phyloP scores from a whole-genome alignment of 2,797 vertebrate genomes.

The Graptemys geographica region DNA sequence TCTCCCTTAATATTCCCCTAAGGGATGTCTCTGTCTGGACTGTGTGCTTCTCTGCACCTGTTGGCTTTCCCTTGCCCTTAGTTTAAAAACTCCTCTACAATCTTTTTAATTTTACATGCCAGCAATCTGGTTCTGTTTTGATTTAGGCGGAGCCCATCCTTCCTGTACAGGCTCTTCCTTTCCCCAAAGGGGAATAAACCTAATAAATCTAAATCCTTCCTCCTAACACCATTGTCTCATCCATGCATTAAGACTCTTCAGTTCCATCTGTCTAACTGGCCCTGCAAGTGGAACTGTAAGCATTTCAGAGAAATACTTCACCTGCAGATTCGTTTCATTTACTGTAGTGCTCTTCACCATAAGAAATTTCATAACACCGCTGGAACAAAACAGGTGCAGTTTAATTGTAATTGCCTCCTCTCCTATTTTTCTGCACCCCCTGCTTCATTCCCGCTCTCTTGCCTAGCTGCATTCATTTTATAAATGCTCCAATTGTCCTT shows the following conservation, averaged over 20 bases:
- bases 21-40: no score
- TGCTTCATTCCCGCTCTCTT: fast-evolving
- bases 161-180: no score
- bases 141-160: no score
- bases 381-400: neutral
- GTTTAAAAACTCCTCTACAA: no score
- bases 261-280: neutral
- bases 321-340: conserved; percentile 13
- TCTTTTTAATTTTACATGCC: no score
- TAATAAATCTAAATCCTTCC: no score
- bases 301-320: neutral
- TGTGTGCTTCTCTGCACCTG: no score
- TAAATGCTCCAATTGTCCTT: neutral
- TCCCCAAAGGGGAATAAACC: no score
- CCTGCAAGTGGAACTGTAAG: neutral
- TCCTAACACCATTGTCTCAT: neutral
- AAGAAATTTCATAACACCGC: neutral
- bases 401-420: neutral
- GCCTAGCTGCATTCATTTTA: neutral
- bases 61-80: no score
- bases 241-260: neutral
- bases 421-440: neutral
- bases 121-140: no score
- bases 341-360: fast-evolving
- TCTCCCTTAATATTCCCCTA: no score